Base-by-base conservation (phyloP, 2,113 vertebrate species). In the Xenopus laevis region DNA sequence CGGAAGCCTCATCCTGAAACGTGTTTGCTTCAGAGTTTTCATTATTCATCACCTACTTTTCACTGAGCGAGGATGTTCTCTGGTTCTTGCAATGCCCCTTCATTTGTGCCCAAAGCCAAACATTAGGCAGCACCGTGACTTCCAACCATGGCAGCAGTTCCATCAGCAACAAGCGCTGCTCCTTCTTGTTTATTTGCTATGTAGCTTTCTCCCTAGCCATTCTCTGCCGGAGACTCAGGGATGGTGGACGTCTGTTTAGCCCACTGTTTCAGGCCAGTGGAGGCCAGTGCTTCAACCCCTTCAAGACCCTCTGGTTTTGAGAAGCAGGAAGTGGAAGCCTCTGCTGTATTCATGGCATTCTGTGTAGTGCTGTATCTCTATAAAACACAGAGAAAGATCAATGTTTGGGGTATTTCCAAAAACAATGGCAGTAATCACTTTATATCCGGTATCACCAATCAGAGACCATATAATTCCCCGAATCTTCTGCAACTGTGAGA, bases 361-460 rank as follows among this genome's bases (percentile, higher is more conserved):
- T 85, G 88, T 0, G 85, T 75, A 55, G 85, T 83, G 83, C 88
- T 91, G 86, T 90, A 86, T 81, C 88, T 89, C 91, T 92, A 79
- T 16, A 83, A 80, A 81, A 27, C 23, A 27, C 9, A 2, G 10
- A 60, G 13, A 12, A 23, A 20, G 15, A 10, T 10, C 17, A 58
- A 17, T 4, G 6, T 33, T 3, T 33, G 3, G 3, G 30, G 30
- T 3, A 1, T 40, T 27, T 27, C 23, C 23, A 27, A 27, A 27
- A 27, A 1, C 23, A 27, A 27, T 27, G 23, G 4, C 23, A 27
- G 23, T 27, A 27, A 27, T 27, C 23, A 27, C 23, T 27, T 27
- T 27, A 27, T 27, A 27, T 27, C 23, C 1, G 23, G 23, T 4
- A 4, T 27, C 23, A 27, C 4, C 1, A n/a, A n/a, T n/a, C n/a